Evolutionary conservation across 2,797 vertebrate species (phyloP).

Genomic region (Knipowitschia caucasica): DNA sequence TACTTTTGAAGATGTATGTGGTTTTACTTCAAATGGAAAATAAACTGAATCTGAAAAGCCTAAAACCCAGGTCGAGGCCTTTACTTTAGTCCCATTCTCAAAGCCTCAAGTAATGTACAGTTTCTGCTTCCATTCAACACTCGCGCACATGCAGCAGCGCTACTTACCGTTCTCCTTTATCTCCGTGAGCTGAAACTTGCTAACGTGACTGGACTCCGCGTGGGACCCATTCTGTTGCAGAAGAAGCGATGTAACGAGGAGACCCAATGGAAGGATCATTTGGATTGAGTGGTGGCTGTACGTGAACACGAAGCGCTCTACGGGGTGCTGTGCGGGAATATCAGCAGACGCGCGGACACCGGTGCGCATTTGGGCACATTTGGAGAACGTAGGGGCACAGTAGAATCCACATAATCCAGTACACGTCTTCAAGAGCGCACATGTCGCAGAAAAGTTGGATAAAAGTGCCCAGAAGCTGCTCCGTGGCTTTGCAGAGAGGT

Average conservation of each 20-base stretch:
- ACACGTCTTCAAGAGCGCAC: constrained; percentile 65
- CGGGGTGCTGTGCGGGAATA: constrained; percentile 56
- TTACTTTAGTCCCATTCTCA: no score
- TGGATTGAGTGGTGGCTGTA: constrained; percentile 79
- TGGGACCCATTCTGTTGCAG: constrained; percentile 82
- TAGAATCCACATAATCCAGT: constrained; percentile 92
- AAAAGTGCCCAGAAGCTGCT: constrained; percentile 41
- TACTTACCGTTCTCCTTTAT: constrained; percentile 92
- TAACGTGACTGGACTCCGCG: constrained; percentile 87
- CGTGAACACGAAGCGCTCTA: constrained; percentile 73
- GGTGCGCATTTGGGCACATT: constrained; percentile 84
- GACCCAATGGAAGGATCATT: constrained; percentile 92
- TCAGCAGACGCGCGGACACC: constrained; percentile 83
- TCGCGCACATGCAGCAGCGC: constrained; percentile 1
- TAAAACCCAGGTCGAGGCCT: no score
- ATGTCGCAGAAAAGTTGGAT: constrained; percentile 62
- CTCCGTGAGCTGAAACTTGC: constrained; percentile 84
- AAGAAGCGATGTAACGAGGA: constrained; percentile 90
- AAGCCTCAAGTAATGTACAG: no score
- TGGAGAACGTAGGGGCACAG: constrained; percentile 77
- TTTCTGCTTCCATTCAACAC: not conserved
- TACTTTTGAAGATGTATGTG: no score
- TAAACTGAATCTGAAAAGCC: no score
- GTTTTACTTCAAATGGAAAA: no score
- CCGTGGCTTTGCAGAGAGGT: constrained; percentile 16